These are phyloP conservation scores for Chondrilla cf. caribensis DNA, from an alignment of 37 sponge, comb jelly and placozoan species.

Conservation along the genomic window DNA sequence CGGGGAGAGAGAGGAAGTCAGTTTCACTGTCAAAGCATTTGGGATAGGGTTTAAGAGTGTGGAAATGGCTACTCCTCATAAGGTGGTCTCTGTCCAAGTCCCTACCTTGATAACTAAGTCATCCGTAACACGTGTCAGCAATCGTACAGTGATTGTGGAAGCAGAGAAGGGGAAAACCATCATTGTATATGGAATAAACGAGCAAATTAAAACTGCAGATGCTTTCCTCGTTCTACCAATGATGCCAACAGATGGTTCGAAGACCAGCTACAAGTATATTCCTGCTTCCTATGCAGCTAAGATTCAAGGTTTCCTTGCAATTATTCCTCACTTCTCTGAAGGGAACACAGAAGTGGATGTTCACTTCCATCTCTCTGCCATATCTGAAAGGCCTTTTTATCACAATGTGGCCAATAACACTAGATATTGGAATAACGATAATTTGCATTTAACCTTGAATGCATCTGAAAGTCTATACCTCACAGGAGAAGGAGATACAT, in stretches of 20 bases:
- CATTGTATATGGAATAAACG: constrained; percentile 34
- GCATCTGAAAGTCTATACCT: neutral
- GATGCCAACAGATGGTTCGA: neutral
- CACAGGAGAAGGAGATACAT: neutral
- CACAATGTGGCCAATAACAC: neutral
- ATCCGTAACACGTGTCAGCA: neutral
- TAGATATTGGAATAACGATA: neutral
- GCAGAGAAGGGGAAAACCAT: neutral
- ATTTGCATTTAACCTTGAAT: neutral
- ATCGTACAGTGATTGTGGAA: neutral
- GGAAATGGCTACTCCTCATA: no score
- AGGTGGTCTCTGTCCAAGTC: no score
- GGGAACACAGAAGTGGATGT: constrained; percentile 15
- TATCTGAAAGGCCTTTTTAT: neutral
- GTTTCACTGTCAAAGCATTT: neutral
- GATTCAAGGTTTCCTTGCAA: constrained; percentile 7
- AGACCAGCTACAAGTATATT: neutral
- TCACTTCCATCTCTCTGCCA: neutral
- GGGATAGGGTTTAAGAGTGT: neutral
- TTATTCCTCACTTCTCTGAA: neutral
- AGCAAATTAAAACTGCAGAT: constrained; percentile 26
- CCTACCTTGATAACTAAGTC: no score
- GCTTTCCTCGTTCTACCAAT: constrained; percentile 45
- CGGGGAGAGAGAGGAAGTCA: neutral
- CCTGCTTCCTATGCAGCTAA: neutral